Evolutionary conservation across 2,113 vertebrate species (phyloP).

Genomic region (Syrrhaptes paradoxus): DNA sequence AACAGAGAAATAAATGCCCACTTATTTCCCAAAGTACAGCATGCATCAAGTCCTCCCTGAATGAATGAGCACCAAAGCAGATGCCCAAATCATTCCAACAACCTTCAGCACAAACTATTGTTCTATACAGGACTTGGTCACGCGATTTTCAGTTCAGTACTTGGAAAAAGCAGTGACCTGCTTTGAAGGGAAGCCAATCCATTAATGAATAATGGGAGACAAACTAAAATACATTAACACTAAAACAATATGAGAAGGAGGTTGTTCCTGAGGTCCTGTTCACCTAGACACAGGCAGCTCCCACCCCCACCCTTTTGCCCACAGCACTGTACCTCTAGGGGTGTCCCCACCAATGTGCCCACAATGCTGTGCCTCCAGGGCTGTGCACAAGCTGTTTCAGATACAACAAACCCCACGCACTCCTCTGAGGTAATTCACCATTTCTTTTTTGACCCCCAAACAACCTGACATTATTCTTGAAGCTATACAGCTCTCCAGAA

Average conservation of each 20-base stretch:
- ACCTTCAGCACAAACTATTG: neutral
- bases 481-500: neutral
- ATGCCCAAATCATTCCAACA: neutral
- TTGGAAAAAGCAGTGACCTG: neutral
- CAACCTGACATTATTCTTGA: neutral
- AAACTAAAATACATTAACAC: neutral
- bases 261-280: neutral
- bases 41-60: neutral
- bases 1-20: neutral
- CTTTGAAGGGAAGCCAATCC: neutral
- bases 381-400: neutral
- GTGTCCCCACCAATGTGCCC: neutral
- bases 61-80: neutral
- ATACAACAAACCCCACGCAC: neutral
- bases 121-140: neutral
- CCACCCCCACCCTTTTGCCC: neutral
- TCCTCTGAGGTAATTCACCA: neutral
- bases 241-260: neutral
- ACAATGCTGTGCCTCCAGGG: accelerated
- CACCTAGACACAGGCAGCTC: neutral
- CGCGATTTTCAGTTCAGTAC: neutral
- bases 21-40: neutral
- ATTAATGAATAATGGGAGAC: neutral
- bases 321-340: neutral
- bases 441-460: neutral